Evolutionary conservation across 92 coral and sea anemone genomes (phyloP).

Genomic region (Desmophyllum pertusum): DNA sequence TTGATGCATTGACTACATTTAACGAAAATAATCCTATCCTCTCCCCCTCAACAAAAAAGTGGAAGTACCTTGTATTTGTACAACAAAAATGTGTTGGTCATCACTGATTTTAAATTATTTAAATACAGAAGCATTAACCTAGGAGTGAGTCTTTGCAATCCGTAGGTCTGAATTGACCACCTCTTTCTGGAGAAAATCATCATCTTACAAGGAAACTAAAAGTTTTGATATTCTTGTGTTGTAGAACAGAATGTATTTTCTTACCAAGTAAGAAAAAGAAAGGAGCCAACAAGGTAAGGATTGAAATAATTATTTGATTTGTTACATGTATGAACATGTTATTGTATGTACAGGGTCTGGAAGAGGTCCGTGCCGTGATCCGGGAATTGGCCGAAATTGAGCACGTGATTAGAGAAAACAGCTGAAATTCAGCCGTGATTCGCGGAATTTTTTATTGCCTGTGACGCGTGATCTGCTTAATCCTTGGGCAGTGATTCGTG

Average conservation of each 20-base stretch:
- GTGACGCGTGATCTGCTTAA: too few species aligned
- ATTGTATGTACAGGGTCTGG: background rate
- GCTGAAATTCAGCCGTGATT: too few species aligned
- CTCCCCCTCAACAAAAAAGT: background rate
- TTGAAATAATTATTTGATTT: too few species aligned
- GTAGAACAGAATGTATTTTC: background rate
- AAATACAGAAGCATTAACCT: too few species aligned
- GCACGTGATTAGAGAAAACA: too few species aligned
- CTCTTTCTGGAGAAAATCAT: background rate
- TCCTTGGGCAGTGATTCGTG: too few species aligned
- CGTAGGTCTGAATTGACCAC: too few species aligned
- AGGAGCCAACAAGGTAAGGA: constrained; percentile 4
- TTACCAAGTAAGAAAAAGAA: constrained; percentile 19
- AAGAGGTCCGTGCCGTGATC: background rate
- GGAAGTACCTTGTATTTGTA: background rate
- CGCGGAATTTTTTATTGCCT: too few species aligned
- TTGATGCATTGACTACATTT: background rate
- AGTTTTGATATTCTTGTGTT: background rate
- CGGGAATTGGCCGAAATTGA: too few species aligned
- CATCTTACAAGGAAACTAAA: background rate
- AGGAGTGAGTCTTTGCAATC: too few species aligned
- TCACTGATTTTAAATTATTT: too few species aligned
- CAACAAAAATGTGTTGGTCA: too few species aligned
- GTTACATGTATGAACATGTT: background rate
- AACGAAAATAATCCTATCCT: background rate